Evolutionary conservation across 1,140 invertebrate genomes (phyloP).

Genomic region (Polypedilum pembai): DNA sequence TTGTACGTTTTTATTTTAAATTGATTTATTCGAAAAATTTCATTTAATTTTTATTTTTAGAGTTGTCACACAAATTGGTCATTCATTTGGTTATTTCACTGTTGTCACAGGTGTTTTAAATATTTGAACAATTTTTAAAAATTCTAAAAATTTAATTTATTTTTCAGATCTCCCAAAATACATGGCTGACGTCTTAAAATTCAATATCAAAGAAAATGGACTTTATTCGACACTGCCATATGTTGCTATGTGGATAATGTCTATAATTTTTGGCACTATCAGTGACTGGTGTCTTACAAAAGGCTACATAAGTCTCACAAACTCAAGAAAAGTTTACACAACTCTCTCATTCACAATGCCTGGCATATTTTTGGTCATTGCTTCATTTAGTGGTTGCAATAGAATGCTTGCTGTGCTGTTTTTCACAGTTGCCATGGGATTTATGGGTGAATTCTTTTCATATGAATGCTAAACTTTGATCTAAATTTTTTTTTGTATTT

Average conservation of each 20-base stretch:
- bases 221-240: slow-evolving; percentile 54
- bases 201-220: slow-evolving; percentile 61
- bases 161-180: slow-evolving; percentile 81
- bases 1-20: slow-evolving; percentile 54
- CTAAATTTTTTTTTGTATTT: too few relatives aligned
- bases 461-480: too few relatives aligned
- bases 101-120: slow-evolving; percentile 75
- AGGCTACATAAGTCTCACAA: slow-evolving; percentile 47
- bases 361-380: slow-evolving; percentile 50
- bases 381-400: slow-evolving; percentile 56
- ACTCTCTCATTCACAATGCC: slow-evolving; percentile 49
- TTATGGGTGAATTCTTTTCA: too few relatives aligned
- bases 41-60: not conserved
- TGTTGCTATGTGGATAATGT: slow-evolving; percentile 56
- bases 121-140: too few relatives aligned
- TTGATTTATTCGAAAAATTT: too few relatives aligned
- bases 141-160: too few relatives aligned
- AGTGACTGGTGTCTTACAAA: slow-evolving; percentile 53
- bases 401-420: slow-evolving; percentile 49
- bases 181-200: slow-evolving; percentile 71
- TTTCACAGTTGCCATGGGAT: slow-evolving; percentile 59
- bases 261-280: slow-evolving; percentile 49
- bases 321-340: slow-evolving; percentile 55
- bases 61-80: slow-evolving; percentile 51
- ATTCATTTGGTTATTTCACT: slow-evolving; percentile 81